These are phyloP conservation scores for Willisornis vidua DNA, from an alignment of 2,113 vertebrate species.

Conservation along the genomic window DNA sequence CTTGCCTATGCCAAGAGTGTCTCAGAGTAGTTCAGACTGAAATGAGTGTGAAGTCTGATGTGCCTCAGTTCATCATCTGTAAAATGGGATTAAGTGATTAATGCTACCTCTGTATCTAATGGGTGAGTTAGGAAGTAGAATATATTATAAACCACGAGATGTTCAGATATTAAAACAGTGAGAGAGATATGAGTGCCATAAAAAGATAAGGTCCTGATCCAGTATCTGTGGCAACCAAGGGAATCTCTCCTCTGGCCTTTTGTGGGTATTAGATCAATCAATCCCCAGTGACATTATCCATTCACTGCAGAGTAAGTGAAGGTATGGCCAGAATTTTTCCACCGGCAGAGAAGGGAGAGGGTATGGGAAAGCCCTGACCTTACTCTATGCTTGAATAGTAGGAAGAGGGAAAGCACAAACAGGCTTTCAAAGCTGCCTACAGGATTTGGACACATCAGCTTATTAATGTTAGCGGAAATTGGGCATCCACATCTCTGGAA, in stretches of 20 bases:
- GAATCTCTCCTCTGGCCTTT: constrained; percentile 71
- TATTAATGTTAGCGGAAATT: constrained; percentile 73
- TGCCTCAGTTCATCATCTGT: constrained; percentile 60
- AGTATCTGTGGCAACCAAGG: constrained; percentile 73
- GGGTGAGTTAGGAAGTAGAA: constrained; percentile 33
- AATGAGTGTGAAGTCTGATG: constrained; percentile 31
- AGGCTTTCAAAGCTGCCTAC: constrained; percentile 72
- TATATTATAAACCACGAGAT: constrained; percentile 45
- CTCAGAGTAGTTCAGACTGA: constrained; percentile 2
- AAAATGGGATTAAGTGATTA: constrained; percentile 70
- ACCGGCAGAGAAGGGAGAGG: constrained; percentile 70
- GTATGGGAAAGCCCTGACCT: constrained; percentile 72
- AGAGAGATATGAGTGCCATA: constrained; percentile 56
- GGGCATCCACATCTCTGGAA: constrained; percentile 72
- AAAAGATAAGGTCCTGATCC: constrained; percentile 71
- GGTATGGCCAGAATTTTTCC: constrained; percentile 72
- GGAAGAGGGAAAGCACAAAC: constrained; percentile 71
- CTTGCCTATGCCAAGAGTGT: constrained; percentile 40
- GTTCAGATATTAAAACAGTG: constrained; percentile 62
- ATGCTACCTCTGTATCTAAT: constrained; percentile 48
- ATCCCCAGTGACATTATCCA: constrained; percentile 72
- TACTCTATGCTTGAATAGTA: constrained; percentile 70
- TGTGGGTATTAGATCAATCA: constrained; percentile 73
- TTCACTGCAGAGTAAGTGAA: constrained; percentile 70
- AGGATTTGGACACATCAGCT: constrained; percentile 72